Conservation (phyloP, 1,140 invertebrate species). For the Orchesella cincta region DNA sequence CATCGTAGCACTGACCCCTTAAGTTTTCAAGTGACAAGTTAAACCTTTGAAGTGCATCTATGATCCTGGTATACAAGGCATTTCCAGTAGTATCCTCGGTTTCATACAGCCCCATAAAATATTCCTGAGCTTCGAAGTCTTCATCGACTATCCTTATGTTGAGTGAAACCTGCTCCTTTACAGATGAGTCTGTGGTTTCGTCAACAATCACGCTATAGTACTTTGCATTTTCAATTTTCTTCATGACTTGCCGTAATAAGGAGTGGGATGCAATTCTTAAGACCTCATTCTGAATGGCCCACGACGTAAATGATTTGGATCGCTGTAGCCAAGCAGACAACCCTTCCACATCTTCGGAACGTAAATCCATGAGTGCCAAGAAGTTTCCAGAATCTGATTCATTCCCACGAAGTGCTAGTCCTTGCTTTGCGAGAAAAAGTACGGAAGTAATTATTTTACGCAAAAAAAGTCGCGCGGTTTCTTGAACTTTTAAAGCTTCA, state of each 20-base stretch:
- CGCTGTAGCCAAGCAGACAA: not conserved
- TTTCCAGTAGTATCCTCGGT: not conserved
- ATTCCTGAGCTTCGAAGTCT: not conserved
- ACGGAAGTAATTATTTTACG: not conserved
- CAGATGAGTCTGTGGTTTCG: constrained; percentile 17
- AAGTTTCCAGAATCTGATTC: not conserved
- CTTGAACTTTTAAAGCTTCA: not conserved
- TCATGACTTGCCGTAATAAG: not conserved
- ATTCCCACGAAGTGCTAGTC: not conserved
- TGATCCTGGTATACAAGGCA: not conserved
- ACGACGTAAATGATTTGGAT: not conserved
- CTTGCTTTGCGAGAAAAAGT: not conserved
- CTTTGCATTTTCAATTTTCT: not conserved
- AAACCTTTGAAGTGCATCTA: not conserved
- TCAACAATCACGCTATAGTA: not conserved
- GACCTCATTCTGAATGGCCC: not conserved
- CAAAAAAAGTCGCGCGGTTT: not conserved
- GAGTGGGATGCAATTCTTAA: not conserved
- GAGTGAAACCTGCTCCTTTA: constrained; percentile 1
- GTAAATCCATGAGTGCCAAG: not conserved
- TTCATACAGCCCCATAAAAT: constrained; percentile 23
- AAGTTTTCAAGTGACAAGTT: not conserved
- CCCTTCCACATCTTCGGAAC: not conserved
- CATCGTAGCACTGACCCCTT: not conserved
- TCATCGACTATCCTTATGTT: not conserved